phyloP scores from a whole-genome alignment of 2,113 vertebrate species.

The Sisor rabdophorus region DNA sequence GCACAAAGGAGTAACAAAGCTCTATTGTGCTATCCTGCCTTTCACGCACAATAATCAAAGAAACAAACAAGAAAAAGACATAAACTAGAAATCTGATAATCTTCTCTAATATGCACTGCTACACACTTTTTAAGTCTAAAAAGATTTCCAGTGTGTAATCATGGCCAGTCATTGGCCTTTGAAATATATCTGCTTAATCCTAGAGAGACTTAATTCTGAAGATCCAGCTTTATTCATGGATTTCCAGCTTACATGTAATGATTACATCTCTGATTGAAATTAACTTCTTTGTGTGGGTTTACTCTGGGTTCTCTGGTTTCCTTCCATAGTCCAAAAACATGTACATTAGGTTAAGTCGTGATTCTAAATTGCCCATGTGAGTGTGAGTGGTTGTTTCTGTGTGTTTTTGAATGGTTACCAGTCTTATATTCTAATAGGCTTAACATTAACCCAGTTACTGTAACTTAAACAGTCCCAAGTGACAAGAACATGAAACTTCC shows the following conservation, averaged over 20 bases:
- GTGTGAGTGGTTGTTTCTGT: too few species aligned
- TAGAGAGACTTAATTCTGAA: slow-evolving; percentile 32
- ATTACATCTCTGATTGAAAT: slow-evolving; percentile 60
- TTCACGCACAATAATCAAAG: slow-evolving; percentile 37
- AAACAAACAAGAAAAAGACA: slow-evolving; percentile 4
- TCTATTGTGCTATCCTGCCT: slow-evolving; percentile 31
- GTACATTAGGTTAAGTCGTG: too few species aligned
- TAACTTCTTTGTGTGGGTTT: too few species aligned
- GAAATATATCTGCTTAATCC: slow-evolving; percentile 4
- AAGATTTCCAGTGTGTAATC: slow-evolving; percentile 48
- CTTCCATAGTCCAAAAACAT: too few species aligned
- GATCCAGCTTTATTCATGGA: slow-evolving; percentile 49
- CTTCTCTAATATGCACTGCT: slow-evolving; percentile 40
- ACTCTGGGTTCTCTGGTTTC: too few species aligned
- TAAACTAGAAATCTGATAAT: slow-evolving; percentile 28
- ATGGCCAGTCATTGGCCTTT: slow-evolving; percentile 34
- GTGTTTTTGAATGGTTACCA: too few species aligned
- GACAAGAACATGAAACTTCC: too few species aligned
- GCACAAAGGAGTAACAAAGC: slow-evolving; percentile 37
- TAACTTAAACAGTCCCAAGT: too few species aligned
- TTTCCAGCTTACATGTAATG: slow-evolving; percentile 59
- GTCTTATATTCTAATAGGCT: too few species aligned
- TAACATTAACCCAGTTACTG: too few species aligned
- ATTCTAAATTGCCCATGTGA: too few species aligned
- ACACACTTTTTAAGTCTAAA: slow-evolving; percentile 28